These are phyloP conservation scores for Cyclargus thomasi DNA, from an alignment of 1,140 invertebrate genomes.

Conservation along the genomic window DNA sequence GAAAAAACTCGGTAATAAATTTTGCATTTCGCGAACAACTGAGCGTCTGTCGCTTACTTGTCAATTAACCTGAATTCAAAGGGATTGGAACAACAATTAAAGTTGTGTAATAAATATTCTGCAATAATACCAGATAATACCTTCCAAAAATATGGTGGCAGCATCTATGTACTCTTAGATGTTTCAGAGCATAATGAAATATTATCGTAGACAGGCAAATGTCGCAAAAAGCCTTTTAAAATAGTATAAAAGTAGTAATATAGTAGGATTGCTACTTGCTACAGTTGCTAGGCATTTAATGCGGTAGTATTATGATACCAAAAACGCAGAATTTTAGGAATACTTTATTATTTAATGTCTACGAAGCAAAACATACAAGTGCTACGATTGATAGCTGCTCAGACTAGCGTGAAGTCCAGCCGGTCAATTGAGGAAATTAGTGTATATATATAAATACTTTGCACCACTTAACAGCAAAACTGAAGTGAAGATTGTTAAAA, in stretches of 20 bases:
- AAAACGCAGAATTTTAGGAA: no score
- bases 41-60: conserved; percentile 17
- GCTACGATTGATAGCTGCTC: not conserved
- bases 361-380: not conserved
- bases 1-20: conserved; percentile 41
- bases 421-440: conserved; percentile 5
- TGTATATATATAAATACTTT: not conserved
- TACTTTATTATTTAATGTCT: not conserved
- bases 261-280: no score
- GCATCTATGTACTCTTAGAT: no score
- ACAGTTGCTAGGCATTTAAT: no score
- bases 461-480: not conserved
- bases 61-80: conserved; percentile 17
- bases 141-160: no score
- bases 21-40: conserved; percentile 45
- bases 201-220: no score
- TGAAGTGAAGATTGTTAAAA: not conserved
- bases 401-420: not conserved
- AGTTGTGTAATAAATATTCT: not conserved
- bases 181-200: no score
- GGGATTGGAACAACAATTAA: not conserved
- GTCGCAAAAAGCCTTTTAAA: no score
- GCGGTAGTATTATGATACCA: no score
- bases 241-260: no score
- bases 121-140: no score